Evolutionary conservation across 2,797 vertebrate genomes (phyloP).

Genomic region (Rhabdophis nuchalis): DNA sequence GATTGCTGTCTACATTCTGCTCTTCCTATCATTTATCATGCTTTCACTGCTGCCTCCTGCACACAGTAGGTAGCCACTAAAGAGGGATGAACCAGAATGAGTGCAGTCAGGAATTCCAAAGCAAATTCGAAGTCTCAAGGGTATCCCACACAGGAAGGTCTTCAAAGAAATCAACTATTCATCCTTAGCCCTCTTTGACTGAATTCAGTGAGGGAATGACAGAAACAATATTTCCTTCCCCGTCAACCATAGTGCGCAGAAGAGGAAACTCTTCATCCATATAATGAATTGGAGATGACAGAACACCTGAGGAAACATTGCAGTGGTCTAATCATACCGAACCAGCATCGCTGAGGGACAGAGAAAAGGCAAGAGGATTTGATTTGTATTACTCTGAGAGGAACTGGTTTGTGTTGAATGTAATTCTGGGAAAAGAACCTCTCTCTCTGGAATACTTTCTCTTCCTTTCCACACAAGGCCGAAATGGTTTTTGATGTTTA

Average conservation of each 20-base stretch:
- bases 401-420: conserved; percentile 38
- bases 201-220: conserved; percentile 15
- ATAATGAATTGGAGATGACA: conserved; percentile 42
- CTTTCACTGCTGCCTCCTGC: background rate
- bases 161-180: conserved; percentile 20
- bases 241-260: background rate
- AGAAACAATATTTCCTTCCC: conserved; percentile 28
- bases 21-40: background rate
- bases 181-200: conserved; percentile 8
- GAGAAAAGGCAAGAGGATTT: conserved; percentile 26
- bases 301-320: conserved; percentile 22
- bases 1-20: background rate
- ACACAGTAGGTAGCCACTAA: background rate
- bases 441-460: background rate
- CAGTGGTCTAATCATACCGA: conserved; percentile 25
- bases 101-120: conserved; percentile 30
- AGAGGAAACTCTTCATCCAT: background rate
- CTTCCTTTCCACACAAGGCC: background rate
- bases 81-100: background rate
- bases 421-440: conserved; percentile 18
- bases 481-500: conserved; percentile 41
- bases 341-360: conserved; percentile 11
- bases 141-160: background rate
- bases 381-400: conserved; percentile 28
- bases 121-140: conserved; percentile 31